Evolutionary conservation across 2,888 invertebrate species (phyloP).

Genomic region (Suillia variegata): DNA sequence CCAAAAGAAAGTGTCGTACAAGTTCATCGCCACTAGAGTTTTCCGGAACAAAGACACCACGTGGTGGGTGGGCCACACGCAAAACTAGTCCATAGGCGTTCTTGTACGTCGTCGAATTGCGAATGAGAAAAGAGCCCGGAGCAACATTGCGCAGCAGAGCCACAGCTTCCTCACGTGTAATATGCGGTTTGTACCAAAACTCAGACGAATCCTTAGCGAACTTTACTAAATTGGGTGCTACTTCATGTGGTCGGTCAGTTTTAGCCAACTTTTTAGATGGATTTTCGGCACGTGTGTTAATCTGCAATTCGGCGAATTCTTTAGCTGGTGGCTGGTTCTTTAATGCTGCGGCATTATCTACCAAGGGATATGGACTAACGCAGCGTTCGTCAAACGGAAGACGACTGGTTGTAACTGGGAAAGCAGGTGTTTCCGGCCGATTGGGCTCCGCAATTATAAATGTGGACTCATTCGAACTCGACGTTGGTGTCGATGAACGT

Average conservation of each 20-base stretch:
- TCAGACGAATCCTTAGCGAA: constrained; percentile 91
- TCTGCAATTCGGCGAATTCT: neutral
- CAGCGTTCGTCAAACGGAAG: constrained; percentile 72
- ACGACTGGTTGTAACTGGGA: constrained; percentile 70
- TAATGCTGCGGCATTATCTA: neutral
- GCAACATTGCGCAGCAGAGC: constrained; percentile 80
- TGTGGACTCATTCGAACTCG: too few relatives aligned
- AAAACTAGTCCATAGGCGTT: constrained; percentile 94
- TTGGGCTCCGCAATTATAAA: constrained; percentile 45
- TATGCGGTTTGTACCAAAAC: constrained; percentile 97
- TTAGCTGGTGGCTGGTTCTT: too few relatives aligned
- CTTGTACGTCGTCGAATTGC: constrained; percentile 77
- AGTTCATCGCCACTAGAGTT: constrained; percentile 72
- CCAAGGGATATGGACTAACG: constrained; percentile 42
- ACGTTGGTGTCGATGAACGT: neutral
- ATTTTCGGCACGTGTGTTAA: neutral
- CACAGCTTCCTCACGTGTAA: constrained; percentile 94
- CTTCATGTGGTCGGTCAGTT: constrained; percentile 73
- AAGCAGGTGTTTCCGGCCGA: constrained; percentile 86
- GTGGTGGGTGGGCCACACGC: constrained; percentile 84
- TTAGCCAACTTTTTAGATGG: too few relatives aligned
- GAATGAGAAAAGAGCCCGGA: constrained; percentile 94
- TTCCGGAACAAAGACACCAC: constrained; percentile 64
- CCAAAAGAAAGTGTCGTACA: constrained; percentile 95
- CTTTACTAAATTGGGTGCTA: constrained; percentile 80